A percentile compares a stretch with the other conserved stretches of the same genome.
phyloP scores from a whole-genome alignment of 2,888 invertebrate genomes.

The Synanthedon andrenaeformis region DNA sequence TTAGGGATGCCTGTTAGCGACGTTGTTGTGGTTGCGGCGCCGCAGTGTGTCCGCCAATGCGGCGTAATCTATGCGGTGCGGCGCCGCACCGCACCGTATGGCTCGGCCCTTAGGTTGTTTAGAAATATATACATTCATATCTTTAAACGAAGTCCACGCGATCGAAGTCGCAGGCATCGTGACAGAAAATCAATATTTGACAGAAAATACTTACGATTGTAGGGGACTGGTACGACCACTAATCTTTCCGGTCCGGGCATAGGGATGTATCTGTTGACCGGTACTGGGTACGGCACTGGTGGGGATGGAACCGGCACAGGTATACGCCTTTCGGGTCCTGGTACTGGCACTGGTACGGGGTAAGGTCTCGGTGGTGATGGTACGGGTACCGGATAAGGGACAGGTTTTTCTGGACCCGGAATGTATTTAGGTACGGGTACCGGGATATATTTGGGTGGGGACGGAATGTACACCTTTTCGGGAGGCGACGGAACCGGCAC shows the following conservation, averaged over 20 bases:
- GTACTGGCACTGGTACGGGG: constrained; percentile 23
- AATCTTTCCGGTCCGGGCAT: constrained; percentile 33
- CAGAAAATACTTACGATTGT: constrained; percentile 18
- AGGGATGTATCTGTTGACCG: constrained; percentile 30
- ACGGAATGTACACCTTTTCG: constrained; percentile 31
- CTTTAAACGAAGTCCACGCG: too few relatives aligned
- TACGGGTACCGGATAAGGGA: constrained; percentile 23
- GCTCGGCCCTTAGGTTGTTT: too few relatives aligned
- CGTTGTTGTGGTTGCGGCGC: too few relatives aligned
- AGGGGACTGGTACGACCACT: constrained; percentile 34
- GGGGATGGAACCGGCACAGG: not conserved
- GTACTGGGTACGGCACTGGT: constrained; percentile 4
- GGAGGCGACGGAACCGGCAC: constrained; percentile 34
- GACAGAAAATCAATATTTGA: too few relatives aligned
- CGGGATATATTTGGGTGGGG: constrained; percentile 16
- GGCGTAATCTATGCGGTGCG: too few relatives aligned
- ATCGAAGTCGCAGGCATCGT: too few relatives aligned
- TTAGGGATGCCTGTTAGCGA: too few relatives aligned
- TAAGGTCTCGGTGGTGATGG: constrained; percentile 25
- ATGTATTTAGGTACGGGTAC: constrained; percentile 13
- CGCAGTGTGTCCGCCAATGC: too few relatives aligned
- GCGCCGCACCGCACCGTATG: too few relatives aligned
- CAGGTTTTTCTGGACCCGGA: not conserved
- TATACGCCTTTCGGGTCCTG: not conserved
- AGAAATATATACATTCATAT: too few relatives aligned